Evolutionary conservation across 37 sponge, comb jelly and placozoan species (phyloP), one percentile per base, ranked within the genome.

Genomic region (Agelas oroides): DNA sequence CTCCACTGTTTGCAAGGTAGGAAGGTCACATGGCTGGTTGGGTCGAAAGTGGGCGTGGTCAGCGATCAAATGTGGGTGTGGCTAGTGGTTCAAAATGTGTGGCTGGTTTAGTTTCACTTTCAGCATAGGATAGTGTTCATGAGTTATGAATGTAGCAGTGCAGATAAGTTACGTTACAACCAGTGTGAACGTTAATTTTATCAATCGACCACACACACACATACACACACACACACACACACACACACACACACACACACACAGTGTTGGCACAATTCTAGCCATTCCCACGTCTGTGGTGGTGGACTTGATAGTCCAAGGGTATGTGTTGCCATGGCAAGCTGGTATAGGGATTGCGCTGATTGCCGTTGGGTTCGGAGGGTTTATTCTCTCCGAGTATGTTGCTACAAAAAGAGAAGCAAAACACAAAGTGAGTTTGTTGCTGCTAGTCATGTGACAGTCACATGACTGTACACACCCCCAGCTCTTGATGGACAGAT

Each of bases 1-100:
- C 94, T 24, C 90, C 94, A 16, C 90, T 89, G 18, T 93, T 89
- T 88, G 84, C 87, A 66, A 65, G 78, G 93, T 92, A 38, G 82
- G n/a, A n/a, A n/a, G n/a, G n/a, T n/a, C n/a, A n/a, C n/a, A n/a
- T n/a, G n/a, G n/a, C n/a, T n/a, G n/a, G n/a, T n/a, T n/a, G n/a
- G n/a, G n/a, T n/a, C n/a, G n/a, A n/a, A n/a, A n/a, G n/a, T n/a
- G n/a, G n/a, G 87, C 39, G 2, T n/a, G 24, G 11, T 31, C 12
- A 64, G 23, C 18, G 18, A 56, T 56, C 18, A 56, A n/a, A n/a
- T n/a, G n/a, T n/a, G n/a, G n/a, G n/a, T n/a, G 15, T 15, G 15
- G 18, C 58, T 56, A n/a, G 58, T 56, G 15, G 18, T 18, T 19
- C 58, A 18, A 15, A 56, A 19, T 15, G 15, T 18, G 58, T 15